Evolutionary conservation across 1,140 invertebrate species (phyloP).

Genomic region (Ips typographus): DNA sequence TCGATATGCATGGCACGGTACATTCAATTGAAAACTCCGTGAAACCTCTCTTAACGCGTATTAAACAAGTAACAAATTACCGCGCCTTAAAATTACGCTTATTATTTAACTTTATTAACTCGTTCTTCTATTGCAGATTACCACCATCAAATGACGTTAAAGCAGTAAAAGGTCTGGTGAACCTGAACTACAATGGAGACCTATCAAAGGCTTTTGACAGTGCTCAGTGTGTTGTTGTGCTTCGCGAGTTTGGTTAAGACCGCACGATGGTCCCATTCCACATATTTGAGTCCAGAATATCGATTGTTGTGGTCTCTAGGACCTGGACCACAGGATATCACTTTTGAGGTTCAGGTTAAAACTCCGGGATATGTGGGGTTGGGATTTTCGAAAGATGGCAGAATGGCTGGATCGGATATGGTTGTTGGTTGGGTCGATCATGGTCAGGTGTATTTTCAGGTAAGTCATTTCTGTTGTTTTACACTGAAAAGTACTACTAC

Average conservation of each 20-base stretch:
- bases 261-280: constrained; percentile 51
- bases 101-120: background rate
- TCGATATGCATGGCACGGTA: background rate
- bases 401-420: constrained; percentile 68
- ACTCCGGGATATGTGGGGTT: constrained; percentile 80
- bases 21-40: too few relatives aligned
- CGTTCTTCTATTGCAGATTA: constrained; percentile 4
- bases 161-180: constrained; percentile 7
- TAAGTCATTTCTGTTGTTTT: constrained; percentile 48
- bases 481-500: background rate
- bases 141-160: constrained; percentile 26
- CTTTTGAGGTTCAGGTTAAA: constrained; percentile 76
- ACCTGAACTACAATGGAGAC: constrained; percentile 38
- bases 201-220: constrained; percentile 38
- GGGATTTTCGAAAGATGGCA: constrained; percentile 75
- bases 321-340: constrained; percentile 62
- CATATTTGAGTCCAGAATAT: constrained; percentile 50
- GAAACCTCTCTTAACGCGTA: background rate
- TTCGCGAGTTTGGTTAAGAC: constrained; percentile 35
- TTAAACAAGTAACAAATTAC: background rate
- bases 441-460: constrained; percentile 69
- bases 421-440: constrained; percentile 73
- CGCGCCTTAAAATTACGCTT: background rate
- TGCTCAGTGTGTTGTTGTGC: constrained; percentile 46
- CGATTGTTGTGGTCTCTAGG: constrained; percentile 51